These are phyloP conservation scores for Idaea biselata DNA, from an alignment of 2,888 invertebrate species.

Conservation along the genomic window DNA sequence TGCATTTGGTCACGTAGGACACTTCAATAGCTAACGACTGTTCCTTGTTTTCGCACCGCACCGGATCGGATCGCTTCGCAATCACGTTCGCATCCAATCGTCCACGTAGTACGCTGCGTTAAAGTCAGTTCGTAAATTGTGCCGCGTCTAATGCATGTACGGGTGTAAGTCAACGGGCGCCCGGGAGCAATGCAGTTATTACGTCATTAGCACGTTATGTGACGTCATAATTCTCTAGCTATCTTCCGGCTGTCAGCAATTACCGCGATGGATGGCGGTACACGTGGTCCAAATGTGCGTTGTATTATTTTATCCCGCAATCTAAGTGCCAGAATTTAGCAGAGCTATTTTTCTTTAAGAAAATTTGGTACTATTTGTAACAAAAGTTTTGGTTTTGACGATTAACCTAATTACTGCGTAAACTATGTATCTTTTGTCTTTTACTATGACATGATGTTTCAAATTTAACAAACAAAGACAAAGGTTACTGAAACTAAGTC, in stretches of 20 bases:
- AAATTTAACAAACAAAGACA: too few species aligned
- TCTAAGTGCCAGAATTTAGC: slow-evolving; percentile 33
- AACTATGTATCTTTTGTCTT: too few species aligned
- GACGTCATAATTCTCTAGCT: slow-evolving; percentile 71
- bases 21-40: too few species aligned
- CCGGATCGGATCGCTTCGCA: too few species aligned
- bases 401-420: too few species aligned
- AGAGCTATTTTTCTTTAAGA: slow-evolving; percentile 20
- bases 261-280: slow-evolving; percentile 65
- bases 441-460: too few species aligned
- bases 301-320: slow-evolving; percentile 46
- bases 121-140: slow-evolving; percentile 19
- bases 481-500: too few species aligned
- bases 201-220: slow-evolving; percentile 77
- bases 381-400: not conserved
- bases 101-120: too few species aligned
- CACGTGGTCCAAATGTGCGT: slow-evolving; percentile 62
- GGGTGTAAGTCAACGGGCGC: slow-evolving; percentile 52
- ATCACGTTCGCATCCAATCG: too few species aligned
- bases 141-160: slow-evolving; percentile 28
- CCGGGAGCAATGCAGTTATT: slow-evolving; percentile 72
- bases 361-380: not conserved
- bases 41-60: too few species aligned
- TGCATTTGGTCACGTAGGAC: too few species aligned
- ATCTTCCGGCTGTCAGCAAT: slow-evolving; percentile 76